A percentile compares a stretch with the other conserved stretches of the same genome.
phyloP scores from a whole-genome alignment of 1,140 invertebrate genomes.

The Neelides sp. region DNA sequence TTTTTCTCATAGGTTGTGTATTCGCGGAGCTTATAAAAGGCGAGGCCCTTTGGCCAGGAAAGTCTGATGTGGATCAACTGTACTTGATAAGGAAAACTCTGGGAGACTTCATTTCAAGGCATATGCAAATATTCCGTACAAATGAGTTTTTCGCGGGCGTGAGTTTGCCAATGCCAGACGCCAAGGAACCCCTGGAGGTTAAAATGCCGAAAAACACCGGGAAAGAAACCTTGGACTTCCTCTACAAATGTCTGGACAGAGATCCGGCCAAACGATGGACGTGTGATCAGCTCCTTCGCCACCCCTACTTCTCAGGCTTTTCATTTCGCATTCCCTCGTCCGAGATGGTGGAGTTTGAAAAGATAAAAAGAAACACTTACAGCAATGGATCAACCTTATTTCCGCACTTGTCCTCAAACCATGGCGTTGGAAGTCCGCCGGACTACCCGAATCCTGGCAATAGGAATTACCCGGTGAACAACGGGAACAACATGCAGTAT shows the following conservation, averaged over 20 bases:
- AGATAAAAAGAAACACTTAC: constrained; percentile 44
- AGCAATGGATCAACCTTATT: constrained; percentile 45
- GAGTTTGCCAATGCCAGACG: constrained; percentile 78
- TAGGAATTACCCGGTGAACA: constrained; percentile 4
- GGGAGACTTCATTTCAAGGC: constrained; percentile 78
- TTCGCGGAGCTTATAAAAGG: constrained; percentile 88
- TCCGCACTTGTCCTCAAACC: constrained; percentile 46
- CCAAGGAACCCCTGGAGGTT: constrained; percentile 63
- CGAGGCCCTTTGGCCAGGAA: constrained; percentile 94
- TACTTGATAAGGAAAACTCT: constrained; percentile 44
- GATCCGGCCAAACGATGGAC: constrained; percentile 82
- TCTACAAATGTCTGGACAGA: constrained; percentile 87
- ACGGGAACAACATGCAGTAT: constrained; percentile 5
- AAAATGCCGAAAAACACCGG: constrained; percentile 61
- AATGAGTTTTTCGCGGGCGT: constrained; percentile 94
- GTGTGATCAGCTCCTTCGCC: constrained; percentile 66
- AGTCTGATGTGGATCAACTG: constrained; percentile 95
- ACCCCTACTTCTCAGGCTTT: constrained; percentile 76
- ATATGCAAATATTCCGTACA: constrained; percentile 86
- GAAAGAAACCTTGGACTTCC: constrained; percentile 63
- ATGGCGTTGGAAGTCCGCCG: constrained; percentile 21
- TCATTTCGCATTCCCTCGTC: constrained; percentile 57
- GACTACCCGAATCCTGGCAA: constrained; percentile 3
- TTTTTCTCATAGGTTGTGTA: constrained; percentile 61
- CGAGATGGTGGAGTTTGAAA: constrained; percentile 57